These are phyloP conservation scores for Martes martes DNA, from an alignment of 2,113 vertebrate genomes.

Conservation along the genomic window DNA sequence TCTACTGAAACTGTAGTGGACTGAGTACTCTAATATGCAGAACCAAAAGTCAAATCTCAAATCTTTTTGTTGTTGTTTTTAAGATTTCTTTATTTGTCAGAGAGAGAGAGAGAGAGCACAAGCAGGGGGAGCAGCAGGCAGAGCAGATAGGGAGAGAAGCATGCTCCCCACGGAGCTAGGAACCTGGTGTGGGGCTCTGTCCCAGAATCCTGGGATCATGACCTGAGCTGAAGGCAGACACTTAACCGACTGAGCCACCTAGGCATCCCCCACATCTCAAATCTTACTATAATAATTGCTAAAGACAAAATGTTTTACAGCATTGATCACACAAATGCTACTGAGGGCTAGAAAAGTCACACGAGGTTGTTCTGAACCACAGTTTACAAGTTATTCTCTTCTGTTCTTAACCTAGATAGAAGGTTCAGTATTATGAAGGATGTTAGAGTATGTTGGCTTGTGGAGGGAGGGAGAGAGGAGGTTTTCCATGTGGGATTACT, in stretches of 20 bases:
- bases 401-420: neutral
- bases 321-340: neutral
- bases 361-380: neutral
- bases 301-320: neutral
- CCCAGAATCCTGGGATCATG: neutral
- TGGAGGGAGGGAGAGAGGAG: neutral
- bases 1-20: neutral
- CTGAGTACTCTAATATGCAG: neutral
- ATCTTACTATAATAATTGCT: neutral
- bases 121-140: too few species aligned
- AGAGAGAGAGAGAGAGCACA: too few species aligned
- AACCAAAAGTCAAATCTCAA: neutral
- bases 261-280: neutral
- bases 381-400: neutral
- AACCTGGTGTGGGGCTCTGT: neutral
- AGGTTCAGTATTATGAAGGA: neutral
- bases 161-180: neutral
- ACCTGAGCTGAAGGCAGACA: neutral
- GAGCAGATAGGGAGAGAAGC: too few species aligned
- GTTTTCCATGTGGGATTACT: neutral
- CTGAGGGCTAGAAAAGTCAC: neutral
- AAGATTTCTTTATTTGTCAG: too few species aligned
- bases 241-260: neutral
- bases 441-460: neutral
- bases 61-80: neutral